These are phyloP conservation scores for Mastacembelus armatus DNA, from an alignment of 2,797 vertebrate genomes.

Conservation along the genomic window DNA sequence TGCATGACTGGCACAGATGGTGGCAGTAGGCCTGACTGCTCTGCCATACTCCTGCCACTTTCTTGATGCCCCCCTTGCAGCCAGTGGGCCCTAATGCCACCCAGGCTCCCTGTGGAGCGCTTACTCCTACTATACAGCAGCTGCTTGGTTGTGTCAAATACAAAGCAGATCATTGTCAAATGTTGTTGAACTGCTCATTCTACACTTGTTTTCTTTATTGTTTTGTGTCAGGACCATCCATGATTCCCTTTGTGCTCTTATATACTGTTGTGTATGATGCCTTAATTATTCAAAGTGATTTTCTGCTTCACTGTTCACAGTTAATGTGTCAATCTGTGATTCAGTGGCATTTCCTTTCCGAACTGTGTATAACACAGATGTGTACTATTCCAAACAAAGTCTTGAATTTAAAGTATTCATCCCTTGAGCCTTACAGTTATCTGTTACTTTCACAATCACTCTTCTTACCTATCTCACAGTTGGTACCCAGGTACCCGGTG, in stretches of 20 bases:
- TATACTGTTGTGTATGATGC: background rate
- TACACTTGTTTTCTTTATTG: background rate
- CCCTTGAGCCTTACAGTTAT: background rate
- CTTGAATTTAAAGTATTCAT: background rate
- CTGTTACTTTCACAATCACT: background rate
- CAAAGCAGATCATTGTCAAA: background rate
- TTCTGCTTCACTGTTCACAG: too few relatives aligned
- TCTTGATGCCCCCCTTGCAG: background rate
- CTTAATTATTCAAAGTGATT: background rate
- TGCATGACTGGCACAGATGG: slow-evolving; percentile 74
- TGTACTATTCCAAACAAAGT: too few relatives aligned
- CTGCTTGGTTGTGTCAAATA: slow-evolving; percentile 37
- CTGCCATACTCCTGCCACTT: slow-evolving; percentile 38
- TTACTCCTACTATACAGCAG: slow-evolving; percentile 26
- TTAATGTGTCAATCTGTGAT: background rate
- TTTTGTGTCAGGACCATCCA: background rate
- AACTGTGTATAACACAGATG: background rate
- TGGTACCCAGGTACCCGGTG: slow-evolving; percentile 90
- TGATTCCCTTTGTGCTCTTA: background rate
- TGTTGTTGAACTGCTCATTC: slow-evolving; percentile 5
- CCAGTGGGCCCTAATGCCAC: slow-evolving; percentile 15
- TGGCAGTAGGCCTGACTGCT: slow-evolving; percentile 54
- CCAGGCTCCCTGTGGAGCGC: slow-evolving; percentile 34
- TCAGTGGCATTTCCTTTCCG: background rate
- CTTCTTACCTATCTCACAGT: slow-evolving; percentile 90